phyloP scores from a whole-genome alignment of 2,888 invertebrate genomes.

The Drosophila emarginata region DNA sequence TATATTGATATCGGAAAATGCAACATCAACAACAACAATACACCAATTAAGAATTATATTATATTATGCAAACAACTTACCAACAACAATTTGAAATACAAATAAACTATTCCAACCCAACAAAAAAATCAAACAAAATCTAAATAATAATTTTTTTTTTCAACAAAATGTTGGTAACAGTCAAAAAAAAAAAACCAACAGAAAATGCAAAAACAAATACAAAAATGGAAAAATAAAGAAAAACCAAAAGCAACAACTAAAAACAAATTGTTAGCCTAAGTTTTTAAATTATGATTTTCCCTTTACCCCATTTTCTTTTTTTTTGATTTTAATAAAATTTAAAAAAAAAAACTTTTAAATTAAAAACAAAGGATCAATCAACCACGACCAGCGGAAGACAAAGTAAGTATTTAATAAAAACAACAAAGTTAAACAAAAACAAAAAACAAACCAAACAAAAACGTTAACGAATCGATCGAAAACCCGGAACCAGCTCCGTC shows the following conservation, averaged over 20 bases:
- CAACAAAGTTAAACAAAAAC: slow-evolving; percentile 24
- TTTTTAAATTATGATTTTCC: slow-evolving; percentile 52
- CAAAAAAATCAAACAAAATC: slow-evolving; percentile 53
- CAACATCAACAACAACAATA: slow-evolving; percentile 29
- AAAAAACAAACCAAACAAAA: neutral
- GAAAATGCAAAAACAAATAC: slow-evolving; percentile 9
- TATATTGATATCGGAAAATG: slow-evolving; percentile 17
- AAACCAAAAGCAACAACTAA: slow-evolving; percentile 37
- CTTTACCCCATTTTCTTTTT: slow-evolving; percentile 17
- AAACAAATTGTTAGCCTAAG: slow-evolving; percentile 71
- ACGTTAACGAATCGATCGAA: neutral
- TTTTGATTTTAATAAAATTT: slow-evolving; percentile 44
- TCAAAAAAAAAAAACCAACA: neutral
- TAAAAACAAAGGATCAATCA: slow-evolving; percentile 30
- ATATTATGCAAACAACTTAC: slow-evolving; percentile 17
- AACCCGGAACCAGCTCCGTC: neutral
- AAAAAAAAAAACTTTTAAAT: slow-evolving; percentile 47
- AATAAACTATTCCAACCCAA: slow-evolving; percentile 17
- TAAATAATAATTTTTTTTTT: slow-evolving; percentile 31
- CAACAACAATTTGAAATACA: slow-evolving; percentile 34
- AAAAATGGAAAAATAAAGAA: slow-evolving; percentile 21
- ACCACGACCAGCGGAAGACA: slow-evolving; percentile 51
- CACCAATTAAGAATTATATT: slow-evolving; percentile 13
- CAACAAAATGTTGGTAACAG: slow-evolving; percentile 31
- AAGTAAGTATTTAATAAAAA: slow-evolving; percentile 59